phyloP scores from a whole-genome alignment of 2,888 invertebrate species.

The Xestia rhomboidea region DNA sequence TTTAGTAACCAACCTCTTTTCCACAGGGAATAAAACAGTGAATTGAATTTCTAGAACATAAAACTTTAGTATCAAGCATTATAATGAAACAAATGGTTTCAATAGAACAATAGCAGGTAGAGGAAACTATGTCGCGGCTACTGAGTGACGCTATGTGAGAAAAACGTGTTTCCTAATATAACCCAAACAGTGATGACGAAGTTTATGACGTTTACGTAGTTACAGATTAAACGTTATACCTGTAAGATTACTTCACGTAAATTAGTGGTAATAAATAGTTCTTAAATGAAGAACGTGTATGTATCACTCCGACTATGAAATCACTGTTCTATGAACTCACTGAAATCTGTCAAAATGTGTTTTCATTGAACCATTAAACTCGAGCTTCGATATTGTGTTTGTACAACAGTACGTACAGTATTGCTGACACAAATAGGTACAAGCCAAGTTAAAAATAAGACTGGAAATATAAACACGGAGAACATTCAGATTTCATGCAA shows the following conservation, averaged over 20 bases:
- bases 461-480: constrained; percentile 70
- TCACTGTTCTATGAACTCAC: constrained; percentile 66
- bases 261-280: constrained; percentile 45
- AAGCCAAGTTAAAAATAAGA: constrained; percentile 75
- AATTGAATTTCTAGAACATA: constrained; percentile 7
- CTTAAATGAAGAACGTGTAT: constrained; percentile 30
- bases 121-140: constrained; percentile 46
- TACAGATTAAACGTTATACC: constrained; percentile 31
- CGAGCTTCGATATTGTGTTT: constrained; percentile 52
- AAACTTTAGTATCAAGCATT: constrained; percentile 10
- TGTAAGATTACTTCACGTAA: constrained; percentile 37
- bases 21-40: background rate
- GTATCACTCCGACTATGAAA: constrained; percentile 49
- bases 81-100: constrained; percentile 18
- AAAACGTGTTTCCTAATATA: constrained; percentile 57
- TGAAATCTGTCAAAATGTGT: constrained; percentile 61
- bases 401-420: constrained; percentile 60
- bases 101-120: constrained; percentile 31
- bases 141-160: constrained; percentile 40
- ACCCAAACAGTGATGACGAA: constrained; percentile 50
- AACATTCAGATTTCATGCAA: constrained; percentile 67
- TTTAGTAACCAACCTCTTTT: background rate
- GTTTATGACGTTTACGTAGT: constrained; percentile 26
- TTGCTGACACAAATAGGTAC: constrained; percentile 76
- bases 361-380: constrained; percentile 56